These are phyloP conservation scores for Zoanthus solanderi DNA, from an alignment of 92 coral and sea anemone species.

Conservation along the genomic window DNA sequence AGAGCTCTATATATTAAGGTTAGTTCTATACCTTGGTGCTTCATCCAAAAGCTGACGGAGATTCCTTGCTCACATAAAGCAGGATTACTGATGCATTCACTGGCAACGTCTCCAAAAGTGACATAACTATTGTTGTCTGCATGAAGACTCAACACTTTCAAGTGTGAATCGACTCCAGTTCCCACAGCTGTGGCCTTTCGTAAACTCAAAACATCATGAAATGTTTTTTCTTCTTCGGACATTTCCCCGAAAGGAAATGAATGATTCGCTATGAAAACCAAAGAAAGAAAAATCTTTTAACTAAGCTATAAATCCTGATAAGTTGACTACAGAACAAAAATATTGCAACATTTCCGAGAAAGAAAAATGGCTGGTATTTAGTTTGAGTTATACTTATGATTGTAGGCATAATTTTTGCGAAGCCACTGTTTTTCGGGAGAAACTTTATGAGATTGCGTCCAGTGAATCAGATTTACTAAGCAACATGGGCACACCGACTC, in stretches of 20 bases:
- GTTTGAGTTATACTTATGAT: too few species aligned
- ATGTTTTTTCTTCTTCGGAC: background rate
- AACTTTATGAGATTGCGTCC: too few species aligned
- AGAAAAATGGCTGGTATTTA: too few species aligned
- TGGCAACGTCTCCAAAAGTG: constrained; percentile 8
- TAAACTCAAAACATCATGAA: background rate
- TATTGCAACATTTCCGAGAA: too few species aligned
- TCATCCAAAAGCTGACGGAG: constrained; percentile 47
- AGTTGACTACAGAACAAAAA: too few species aligned
- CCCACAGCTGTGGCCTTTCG: constrained; percentile 21
- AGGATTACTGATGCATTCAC: constrained; percentile 37
- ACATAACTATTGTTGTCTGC: constrained; percentile 13
- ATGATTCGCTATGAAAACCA: background rate
- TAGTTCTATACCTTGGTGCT: constrained; percentile 18
- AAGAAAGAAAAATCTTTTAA: too few species aligned
- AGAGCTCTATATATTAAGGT: too few species aligned
- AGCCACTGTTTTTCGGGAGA: too few species aligned
- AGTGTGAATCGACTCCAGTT: constrained; percentile 29
- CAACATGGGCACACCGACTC: too few species aligned
- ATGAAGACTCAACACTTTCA: constrained; percentile 33
- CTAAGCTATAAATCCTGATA: too few species aligned
- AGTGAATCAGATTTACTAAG: too few species aligned
- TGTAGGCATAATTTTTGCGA: too few species aligned
- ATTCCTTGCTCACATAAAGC: constrained; percentile 17
- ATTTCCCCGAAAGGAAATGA: constrained; percentile 24